Base-by-base conservation (phyloP, 92 coral and sea anemone genomes). In the Actinernus sp. region DNA sequence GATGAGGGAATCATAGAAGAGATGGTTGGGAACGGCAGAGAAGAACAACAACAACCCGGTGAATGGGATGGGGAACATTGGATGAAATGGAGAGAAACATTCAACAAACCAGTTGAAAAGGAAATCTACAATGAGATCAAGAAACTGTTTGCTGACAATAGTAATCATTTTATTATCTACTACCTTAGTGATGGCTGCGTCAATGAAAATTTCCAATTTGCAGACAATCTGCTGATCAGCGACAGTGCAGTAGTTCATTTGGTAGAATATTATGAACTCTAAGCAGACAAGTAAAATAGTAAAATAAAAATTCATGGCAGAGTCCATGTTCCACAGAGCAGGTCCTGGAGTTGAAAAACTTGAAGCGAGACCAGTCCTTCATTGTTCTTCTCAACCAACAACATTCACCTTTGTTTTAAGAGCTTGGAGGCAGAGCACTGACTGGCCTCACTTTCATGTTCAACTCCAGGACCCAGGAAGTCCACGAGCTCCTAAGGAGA, bases 161-260 rank as follows among this genome's bases (percentile, higher is more conserved):
- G 86, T 33, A 57, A 65, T 16, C 65, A 61, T 9, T 79, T 79
- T 37, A 62, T 79, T 54, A 3, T 31, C 23, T 79, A 69, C 47
- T 55, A 38, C 38, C 51, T 79, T 32, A 79, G 79, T 34, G 79
- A 79, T 52, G 86, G 73, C 0, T 79, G 78, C 24, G 31, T 61
- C 31, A 69, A 73, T 44, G 78, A 72, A 14, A 68, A 79, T 30
- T 55, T 61, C 29, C 57, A 44, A 19, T 69, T 37, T 31, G 78
- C 63, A 0, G 20, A 44, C 19, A 45, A 31, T 11, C 39, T 78
- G 32, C 58, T 55, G 2, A 56, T 78, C 11, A 78, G 85, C 26
- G 85, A 78, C 44, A 78, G 56, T 27, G 78, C 85, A 20, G 78
- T 48, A 24, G 31, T 67, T 19, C 45, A 20, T 34, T 25, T 37